Evolutionary conservation across 2,113 vertebrate genomes (phyloP), one percentile per base, ranked within the genome.

Genomic region (Gobio gobio): DNA sequence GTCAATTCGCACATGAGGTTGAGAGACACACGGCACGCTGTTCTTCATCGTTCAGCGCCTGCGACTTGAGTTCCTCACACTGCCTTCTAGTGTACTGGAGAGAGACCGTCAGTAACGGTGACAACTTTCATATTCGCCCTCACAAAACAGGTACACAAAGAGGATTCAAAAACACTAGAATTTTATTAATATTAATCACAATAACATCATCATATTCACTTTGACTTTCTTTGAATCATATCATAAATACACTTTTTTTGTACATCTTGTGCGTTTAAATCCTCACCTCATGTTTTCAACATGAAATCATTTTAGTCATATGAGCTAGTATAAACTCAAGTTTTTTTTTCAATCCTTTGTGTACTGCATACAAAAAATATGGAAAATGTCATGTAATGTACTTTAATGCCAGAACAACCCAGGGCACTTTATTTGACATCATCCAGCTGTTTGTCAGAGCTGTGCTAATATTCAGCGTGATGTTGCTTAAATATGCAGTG

Each of bases 61-160:
- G 9, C 16, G 3, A 29, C 16, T 3, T 0, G 12, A 10, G 4
- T 20, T 33, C 1, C 36, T 24, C 29, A 58, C 13, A 72, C 49
- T 68, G 80, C 63, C 80, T 7, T 43, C 47, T 83, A 72, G 49
- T 26, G 80, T 70, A n/a, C 66, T 10, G 80, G 64, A 82, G 63
- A 49, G 1, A 29, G 29, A 29, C 29, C 2, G 5, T 36, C 13
- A 58, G 1, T 3, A 10, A 29, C 18, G 2, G 26, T 16, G 59
- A 66, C 9, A 18, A 1, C 64, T 40, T 68, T 2, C 6, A 0
- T 10, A 68, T 36, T 68, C 0, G 8, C 29, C 73, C 13, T 75
- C 24, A 18, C 5, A 43, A 33, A 70, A 18, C 12, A 73, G 12
- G 5, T 20, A 10, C 3, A 73, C 40, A 45, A 40, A 45, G 10